These are phyloP conservation scores for Graptemys geographica DNA, from an alignment of 2,797 vertebrate species.

Conservation along the genomic window DNA sequence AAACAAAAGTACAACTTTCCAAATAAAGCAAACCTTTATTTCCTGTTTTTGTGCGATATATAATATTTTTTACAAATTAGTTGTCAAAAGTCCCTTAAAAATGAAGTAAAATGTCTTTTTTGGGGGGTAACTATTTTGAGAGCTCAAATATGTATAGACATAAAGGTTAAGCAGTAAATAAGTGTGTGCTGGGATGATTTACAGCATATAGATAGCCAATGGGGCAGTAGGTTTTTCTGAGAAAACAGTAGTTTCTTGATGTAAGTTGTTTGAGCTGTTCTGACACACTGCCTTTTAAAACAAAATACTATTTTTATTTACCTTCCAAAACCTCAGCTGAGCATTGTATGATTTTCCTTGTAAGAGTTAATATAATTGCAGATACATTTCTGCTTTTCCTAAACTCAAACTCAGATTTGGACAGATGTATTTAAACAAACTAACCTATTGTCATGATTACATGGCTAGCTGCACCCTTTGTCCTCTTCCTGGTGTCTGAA, in stretches of 20 bases:
- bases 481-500: neutral
- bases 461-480: neutral
- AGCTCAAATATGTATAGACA: neutral
- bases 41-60: neutral
- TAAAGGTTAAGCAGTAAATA: neutral
- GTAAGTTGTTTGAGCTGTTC: neutral
- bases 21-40: slow-evolving; percentile 13
- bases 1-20: slow-evolving; percentile 59
- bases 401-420: neutral
- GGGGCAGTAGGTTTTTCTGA: neutral
- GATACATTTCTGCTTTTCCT: neutral
- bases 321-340: neutral
- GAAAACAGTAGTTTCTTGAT: accelerated
- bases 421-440: neutral
- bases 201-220: neutral
- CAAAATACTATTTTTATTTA: neutral
- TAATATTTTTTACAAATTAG: neutral
- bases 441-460: neutral
- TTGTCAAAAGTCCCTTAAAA: neutral
- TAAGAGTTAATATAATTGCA: neutral
- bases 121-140: neutral
- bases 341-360: slow-evolving; percentile 2
- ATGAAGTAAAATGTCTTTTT: slow-evolving; percentile 20
- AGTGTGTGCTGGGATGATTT: neutral
- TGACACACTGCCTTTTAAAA: neutral